These are phyloP conservation scores for Halcyon badia DNA, from an alignment of 2,797 vertebrate genomes.

Conservation along the genomic window DNA sequence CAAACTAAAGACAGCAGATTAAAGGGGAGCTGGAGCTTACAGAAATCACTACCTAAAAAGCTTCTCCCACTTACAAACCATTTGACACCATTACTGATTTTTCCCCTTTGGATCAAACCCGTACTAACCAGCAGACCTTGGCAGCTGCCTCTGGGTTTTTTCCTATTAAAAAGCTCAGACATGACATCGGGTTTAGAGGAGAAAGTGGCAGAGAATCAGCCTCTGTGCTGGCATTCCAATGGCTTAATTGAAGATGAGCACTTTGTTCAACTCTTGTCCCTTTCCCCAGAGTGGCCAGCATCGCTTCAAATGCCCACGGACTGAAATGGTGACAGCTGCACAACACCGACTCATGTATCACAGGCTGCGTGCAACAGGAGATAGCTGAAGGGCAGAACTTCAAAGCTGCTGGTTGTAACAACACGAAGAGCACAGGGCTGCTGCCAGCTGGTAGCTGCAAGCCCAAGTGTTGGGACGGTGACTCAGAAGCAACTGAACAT, in stretches of 20 bases:
- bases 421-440: constrained; percentile 44
- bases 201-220: constrained; percentile 57
- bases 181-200: not conserved
- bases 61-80: not conserved
- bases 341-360: constrained; percentile 68
- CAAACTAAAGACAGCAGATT: not conserved
- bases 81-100: not conserved
- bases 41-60: not conserved
- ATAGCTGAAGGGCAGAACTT: constrained; percentile 82
- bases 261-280: constrained; percentile 76
- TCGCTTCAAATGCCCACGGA: constrained; percentile 78
- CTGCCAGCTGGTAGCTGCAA: constrained; percentile 69
- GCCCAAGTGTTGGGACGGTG: constrained; percentile 1
- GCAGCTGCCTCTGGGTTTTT: constrained; percentile 5
- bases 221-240: constrained; percentile 43
- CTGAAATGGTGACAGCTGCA: constrained; percentile 81
- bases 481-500: constrained; percentile 9
- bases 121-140: not conserved
- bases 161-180: not conserved
- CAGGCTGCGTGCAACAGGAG: constrained; percentile 73
- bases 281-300: constrained; percentile 60
- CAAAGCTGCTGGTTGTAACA: constrained; percentile 75
- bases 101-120: not conserved
- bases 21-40: not conserved
- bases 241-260: constrained; percentile 74